Conservation (phyloP, 2,888 invertebrate species). For the Eustalomyia histrio region DNA sequence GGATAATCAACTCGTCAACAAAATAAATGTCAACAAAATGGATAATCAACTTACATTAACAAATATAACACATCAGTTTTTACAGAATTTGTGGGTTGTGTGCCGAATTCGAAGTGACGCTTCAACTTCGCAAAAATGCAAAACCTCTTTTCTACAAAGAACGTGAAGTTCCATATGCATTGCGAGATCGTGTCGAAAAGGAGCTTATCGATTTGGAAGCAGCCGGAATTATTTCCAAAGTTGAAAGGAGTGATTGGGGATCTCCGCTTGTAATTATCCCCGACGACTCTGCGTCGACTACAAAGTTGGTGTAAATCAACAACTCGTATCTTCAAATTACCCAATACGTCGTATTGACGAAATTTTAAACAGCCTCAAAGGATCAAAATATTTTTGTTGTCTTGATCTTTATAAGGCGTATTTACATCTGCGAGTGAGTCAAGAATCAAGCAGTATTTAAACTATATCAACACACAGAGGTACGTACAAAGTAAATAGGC, state of each 20-base stretch:
- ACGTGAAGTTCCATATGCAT: no score
- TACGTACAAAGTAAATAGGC: slow-evolving; percentile 37
- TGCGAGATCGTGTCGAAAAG: no score
- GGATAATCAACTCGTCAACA: no score
- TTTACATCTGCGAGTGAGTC: slow-evolving; percentile 43
- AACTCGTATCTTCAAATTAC: slow-evolving; percentile 15
- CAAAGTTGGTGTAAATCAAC: slow-evolving; percentile 38
- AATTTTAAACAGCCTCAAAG: slow-evolving; percentile 40
- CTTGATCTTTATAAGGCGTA: slow-evolving; percentile 56
- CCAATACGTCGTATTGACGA: slow-evolving; percentile 50
- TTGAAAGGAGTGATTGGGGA: slow-evolving; percentile 39
- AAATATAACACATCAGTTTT: no score
- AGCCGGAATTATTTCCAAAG: slow-evolving; percentile 41
- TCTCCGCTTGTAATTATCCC: slow-evolving; percentile 43
- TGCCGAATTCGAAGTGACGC: no score
- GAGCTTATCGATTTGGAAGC: slow-evolving; percentile 15
- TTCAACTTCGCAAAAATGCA: no score
- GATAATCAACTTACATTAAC: no score
- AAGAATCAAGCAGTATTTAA: slow-evolving; percentile 44
- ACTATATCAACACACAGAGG: slow-evolving; percentile 51
- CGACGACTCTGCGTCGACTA: slow-evolving; percentile 45
- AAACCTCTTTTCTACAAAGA: no score
- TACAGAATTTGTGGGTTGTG: no score
- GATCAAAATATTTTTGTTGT: slow-evolving; percentile 43
- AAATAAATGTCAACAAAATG: no score